Conservation (phyloP, 1,140 invertebrate species). For the Zaprionus taronus region DNA sequence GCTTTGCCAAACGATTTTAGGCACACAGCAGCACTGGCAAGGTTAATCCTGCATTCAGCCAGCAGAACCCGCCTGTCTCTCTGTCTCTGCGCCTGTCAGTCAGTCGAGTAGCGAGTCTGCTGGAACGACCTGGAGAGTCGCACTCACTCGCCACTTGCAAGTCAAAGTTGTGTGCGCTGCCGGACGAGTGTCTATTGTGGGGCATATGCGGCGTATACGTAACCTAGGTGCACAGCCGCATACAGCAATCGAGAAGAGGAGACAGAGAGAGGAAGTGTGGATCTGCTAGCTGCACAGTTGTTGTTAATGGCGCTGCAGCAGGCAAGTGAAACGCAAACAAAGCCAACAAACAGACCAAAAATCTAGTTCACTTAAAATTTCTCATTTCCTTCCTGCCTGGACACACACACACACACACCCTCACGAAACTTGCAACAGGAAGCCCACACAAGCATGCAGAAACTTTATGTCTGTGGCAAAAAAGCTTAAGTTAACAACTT, state of each 20-base stretch:
- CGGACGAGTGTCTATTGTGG: slow-evolving; percentile 23
- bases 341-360: slow-evolving; percentile 60
- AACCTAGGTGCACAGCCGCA: slow-evolving; percentile 28
- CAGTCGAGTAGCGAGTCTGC: neutral
- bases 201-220: slow-evolving; percentile 46
- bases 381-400: slow-evolving; percentile 56
- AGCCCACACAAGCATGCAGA: slow-evolving; percentile 20
- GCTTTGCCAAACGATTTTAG: slow-evolving; percentile 47
- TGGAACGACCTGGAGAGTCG: neutral
- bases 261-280: neutral
- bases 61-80: neutral
- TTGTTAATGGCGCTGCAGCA: slow-evolving; percentile 39
- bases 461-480: slow-evolving; percentile 47
- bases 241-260: slow-evolving; percentile 24
- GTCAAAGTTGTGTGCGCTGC: slow-evolving; percentile 25
- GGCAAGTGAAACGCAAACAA: slow-evolving; percentile 46
- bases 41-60: slow-evolving; percentile 36
- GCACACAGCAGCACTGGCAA: slow-evolving; percentile 40
- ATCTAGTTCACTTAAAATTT: slow-evolving; percentile 68
- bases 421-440: slow-evolving; percentile 35
- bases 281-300: slow-evolving; percentile 17
- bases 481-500: slow-evolving; percentile 81
- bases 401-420: slow-evolving; percentile 16
- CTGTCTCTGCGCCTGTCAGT: slow-evolving; percentile 18
- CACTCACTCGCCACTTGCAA: slow-evolving; percentile 15